Evolutionary conservation across 2,888 invertebrate species (phyloP).

Genomic region (Xanthorhoe designata): DNA sequence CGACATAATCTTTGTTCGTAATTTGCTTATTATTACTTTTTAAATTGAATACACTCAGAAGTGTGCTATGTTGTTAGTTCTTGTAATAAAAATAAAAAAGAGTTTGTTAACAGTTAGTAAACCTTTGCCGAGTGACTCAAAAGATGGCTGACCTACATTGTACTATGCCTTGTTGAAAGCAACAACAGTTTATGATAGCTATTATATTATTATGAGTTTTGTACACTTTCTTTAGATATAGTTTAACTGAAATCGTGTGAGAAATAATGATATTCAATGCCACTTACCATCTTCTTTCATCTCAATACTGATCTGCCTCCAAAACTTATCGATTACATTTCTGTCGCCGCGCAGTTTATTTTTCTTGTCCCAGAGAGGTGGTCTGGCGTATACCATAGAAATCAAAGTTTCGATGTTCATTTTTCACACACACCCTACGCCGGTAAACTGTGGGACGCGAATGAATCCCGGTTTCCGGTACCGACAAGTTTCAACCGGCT

Average conservation of each 20-base stretch:
- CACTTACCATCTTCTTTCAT: conserved; percentile 33
- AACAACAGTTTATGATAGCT: neutral
- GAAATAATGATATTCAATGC: neutral
- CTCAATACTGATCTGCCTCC: conserved; percentile 34
- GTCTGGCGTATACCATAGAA: conserved; percentile 23
- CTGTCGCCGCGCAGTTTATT: conserved; percentile 27
- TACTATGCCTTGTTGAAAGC: neutral
- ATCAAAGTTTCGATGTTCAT: conserved; percentile 33
- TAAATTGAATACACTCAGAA: neutral
- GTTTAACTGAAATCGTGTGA: neutral
- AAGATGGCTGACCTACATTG: conserved; percentile 18
- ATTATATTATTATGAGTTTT: neutral
- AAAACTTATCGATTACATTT: conserved; percentile 32
- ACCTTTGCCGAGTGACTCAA: neutral
- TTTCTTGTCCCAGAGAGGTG: conserved; percentile 31
- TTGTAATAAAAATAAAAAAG: neutral
- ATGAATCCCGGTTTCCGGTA: conserved; percentile 33
- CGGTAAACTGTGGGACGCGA: conserved; percentile 22
- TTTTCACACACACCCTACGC: conserved; percentile 24
- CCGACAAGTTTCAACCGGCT: conserved; percentile 31
- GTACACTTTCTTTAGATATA: neutral
- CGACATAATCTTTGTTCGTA: neutral
- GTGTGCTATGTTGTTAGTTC: neutral
- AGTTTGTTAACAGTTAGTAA: neutral
- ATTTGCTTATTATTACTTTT: neutral